Conservation (phyloP, 2,888 invertebrate genomes). For the Masnerella sp. region DNA sequence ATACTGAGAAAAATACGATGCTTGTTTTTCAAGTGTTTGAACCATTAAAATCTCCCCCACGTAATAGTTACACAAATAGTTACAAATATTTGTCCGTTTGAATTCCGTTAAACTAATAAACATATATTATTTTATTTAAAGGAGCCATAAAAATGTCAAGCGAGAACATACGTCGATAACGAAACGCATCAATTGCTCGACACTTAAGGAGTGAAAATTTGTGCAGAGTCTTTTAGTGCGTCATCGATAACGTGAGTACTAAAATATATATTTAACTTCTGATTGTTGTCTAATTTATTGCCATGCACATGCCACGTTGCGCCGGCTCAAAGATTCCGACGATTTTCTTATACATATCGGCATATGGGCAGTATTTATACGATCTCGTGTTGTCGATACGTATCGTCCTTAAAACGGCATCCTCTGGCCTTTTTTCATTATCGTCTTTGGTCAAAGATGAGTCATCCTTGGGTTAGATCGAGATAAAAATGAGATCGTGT, state of each 20-base stretch:
- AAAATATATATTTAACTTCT: conserved; percentile 49
- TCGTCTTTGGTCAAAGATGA: conserved; percentile 28
- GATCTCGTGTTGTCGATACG: conserved; percentile 45
- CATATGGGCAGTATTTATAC: conserved; percentile 55
- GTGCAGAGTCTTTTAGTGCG: conserved; percentile 23
- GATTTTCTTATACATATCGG: conserved; percentile 49
- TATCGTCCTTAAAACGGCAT: conserved; percentile 40
- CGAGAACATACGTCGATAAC: conserved; percentile 32
- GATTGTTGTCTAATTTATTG: conserved; percentile 50
- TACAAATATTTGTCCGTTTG: conserved; percentile 1
- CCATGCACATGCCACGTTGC: conserved; percentile 37
- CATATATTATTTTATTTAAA: conserved; percentile 26
- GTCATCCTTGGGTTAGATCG: conserved; percentile 3
- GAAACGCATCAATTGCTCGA: conserved; percentile 35
- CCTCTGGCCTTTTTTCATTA: conserved; percentile 32
- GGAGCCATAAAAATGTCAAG: conserved; percentile 25
- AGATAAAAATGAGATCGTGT: too few relatives aligned
- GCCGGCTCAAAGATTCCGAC: conserved; percentile 39
- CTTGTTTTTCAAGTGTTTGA: too few relatives aligned
- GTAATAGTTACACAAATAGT: too few relatives aligned
- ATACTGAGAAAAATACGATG: too few relatives aligned
- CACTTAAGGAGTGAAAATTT: conserved; percentile 41
- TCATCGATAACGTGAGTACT: conserved; percentile 37
- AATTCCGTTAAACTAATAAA: conserved; percentile 21
- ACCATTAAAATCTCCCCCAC: too few relatives aligned